Evolutionary conservation across 2,113 vertebrate genomes (phyloP).

Genomic region (Pangasianodon hypophthalmus): DNA sequence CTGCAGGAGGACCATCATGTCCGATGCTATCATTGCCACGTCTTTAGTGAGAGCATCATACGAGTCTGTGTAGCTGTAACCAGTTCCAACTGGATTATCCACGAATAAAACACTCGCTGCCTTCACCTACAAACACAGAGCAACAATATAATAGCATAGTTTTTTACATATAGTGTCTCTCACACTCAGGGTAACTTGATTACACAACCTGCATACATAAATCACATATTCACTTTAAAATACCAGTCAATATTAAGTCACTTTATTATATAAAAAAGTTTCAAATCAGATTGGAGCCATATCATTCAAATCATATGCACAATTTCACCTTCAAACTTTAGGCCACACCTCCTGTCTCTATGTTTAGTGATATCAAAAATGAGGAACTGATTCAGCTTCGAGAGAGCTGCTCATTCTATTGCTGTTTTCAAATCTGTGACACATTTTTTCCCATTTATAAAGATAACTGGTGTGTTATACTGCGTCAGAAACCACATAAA

Average conservation of each 20-base stretch:
- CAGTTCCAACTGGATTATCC: conserved; percentile 93
- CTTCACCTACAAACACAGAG: conserved; percentile 74
- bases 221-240: not conserved
- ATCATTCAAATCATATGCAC: not conserved
- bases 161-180: not conserved
- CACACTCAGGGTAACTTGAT: not conserved
- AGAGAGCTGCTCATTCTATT: not conserved
- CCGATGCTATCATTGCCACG: conserved; percentile 79
- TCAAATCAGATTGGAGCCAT: not conserved
- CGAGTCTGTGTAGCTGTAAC: conserved; percentile 85
- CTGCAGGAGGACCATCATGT: conserved; percentile 89
- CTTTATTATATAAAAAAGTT: not conserved
- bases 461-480: not conserved
- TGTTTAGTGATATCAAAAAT: not conserved
- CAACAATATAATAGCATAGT: not conserved
- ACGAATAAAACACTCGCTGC: conserved; percentile 89
- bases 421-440: not conserved
- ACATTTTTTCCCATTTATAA: not conserved
- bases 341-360: not conserved
- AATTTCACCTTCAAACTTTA: not conserved
- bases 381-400: not conserved
- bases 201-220: not conserved
- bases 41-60: conserved; percentile 77
- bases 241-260: not conserved
- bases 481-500: not conserved